Conservation (phyloP, 2,888 invertebrate species). For the Conchocele bisecta region DNA sequence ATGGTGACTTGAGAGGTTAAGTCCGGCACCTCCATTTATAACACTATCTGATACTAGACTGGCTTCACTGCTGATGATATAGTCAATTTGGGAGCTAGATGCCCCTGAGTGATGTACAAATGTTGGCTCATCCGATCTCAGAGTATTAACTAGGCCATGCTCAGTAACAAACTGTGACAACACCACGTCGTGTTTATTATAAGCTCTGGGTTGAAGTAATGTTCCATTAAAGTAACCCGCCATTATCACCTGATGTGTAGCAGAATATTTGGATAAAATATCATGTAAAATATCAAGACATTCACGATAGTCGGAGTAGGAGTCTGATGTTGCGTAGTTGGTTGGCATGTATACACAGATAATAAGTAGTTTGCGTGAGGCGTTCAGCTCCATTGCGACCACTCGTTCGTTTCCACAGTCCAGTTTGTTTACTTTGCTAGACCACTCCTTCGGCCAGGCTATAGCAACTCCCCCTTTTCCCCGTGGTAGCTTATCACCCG, state of each 20-base stretch:
- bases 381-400: not conserved
- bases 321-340: not conserved
- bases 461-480: not conserved
- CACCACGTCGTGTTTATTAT: constrained; percentile 3
- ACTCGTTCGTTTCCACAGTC: constrained; percentile 2
- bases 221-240: constrained; percentile 6
- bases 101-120: constrained; percentile 1
- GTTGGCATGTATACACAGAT: constrained; percentile 1
- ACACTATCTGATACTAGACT: not conserved
- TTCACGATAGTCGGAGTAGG: not conserved
- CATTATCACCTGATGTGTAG: not conserved
- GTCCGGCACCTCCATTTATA: not conserved
- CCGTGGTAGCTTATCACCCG: not conserved
- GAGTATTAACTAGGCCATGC: not conserved
- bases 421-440: constrained; percentile 1
- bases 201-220: not conserved
- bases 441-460: not conserved
- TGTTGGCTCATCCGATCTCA: not conserved
- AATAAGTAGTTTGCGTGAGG: not conserved
- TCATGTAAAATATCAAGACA: not conserved
- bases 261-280: not conserved
- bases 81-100: constrained; percentile 4
- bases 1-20: not conserved
- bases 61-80: not conserved
- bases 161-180: not conserved